Base-by-base conservation (phyloP, 2,888 invertebrate species). In the Empis stercorea region DNA sequence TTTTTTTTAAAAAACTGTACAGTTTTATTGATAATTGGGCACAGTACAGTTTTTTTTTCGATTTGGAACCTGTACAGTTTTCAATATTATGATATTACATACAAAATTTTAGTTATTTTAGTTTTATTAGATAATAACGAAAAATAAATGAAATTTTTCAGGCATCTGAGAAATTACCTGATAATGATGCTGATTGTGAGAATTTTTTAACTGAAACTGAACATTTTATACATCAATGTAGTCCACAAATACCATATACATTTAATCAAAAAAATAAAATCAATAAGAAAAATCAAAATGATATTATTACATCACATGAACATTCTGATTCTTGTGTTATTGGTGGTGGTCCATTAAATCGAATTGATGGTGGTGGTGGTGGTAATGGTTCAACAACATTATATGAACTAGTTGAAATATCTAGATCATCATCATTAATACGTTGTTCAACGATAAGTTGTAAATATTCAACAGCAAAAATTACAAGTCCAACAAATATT, bases 91-190 rank as follows among this genome's bases (percentile, higher is more conserved):
- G n/a, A n/a, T n/a, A n/a, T n/a, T n/a, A n/a, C n/a, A n/a, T n/a
- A n/a, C n/a, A n/a, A n/a, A n/a, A n/a, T n/a, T n/a, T n/a, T n/a
- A n/a, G n/a, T n/a, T n/a, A n/a, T n/a, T n/a, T n/a, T n/a, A n/a
- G n/a, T n/a, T n/a, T n/a, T n/a, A n/a, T n/a, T n/a, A n/a, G n/a
- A n/a, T 20, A 20, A 20, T 5, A 20, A 20, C 20, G 5, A 27
- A 27, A 27, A 27, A 27, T 27, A 27, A 7, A 27, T 27, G 2
- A 7, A 27, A 7, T 27, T 27, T 9, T 7, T 4, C 43, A 67
- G 67, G 63, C 64, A 27, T 60, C 65, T 20, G 67, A 67, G 53
- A 65, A 64, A 34, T 61, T 63, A 0, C 63, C 64, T 2, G 65
- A 63, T 30, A 59, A 61, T 45, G 63, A 66, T 17, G 56, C 60